These are phyloP conservation scores for Trematocara variabile DNA, from an alignment of 2,113 vertebrate genomes.

Conservation along the genomic window DNA sequence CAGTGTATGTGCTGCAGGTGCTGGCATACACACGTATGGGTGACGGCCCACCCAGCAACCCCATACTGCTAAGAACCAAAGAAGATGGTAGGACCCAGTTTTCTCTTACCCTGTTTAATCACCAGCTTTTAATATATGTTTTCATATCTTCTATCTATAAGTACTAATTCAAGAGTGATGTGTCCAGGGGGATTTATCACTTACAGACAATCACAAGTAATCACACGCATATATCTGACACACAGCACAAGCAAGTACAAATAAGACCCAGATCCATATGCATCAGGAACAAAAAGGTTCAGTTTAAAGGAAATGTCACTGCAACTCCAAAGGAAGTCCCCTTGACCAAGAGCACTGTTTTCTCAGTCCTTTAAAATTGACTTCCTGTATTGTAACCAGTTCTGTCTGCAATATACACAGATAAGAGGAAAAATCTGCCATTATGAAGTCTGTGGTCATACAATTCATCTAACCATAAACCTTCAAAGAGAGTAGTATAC, in stretches of 20 bases:
- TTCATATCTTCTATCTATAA: not conserved
- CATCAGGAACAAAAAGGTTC: not conserved
- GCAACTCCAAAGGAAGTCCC: not conserved
- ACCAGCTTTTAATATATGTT: not conserved
- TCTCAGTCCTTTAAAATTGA: not conserved
- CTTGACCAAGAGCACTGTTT: not conserved
- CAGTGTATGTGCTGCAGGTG: conserved; percentile 84
- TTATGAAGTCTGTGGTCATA: not conserved
- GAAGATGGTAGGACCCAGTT: conserved; percentile 81
- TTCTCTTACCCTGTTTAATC: not conserved
- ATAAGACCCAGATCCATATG: not conserved
- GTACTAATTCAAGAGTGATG: not conserved
- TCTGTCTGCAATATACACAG: not conserved
- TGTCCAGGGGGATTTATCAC: not conserved
- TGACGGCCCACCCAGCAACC: conserved; percentile 81
- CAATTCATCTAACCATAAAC: not conserved
- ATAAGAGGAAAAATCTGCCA: not conserved
- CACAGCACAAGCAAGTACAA: not conserved
- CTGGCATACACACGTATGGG: conserved; percentile 87
- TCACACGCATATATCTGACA: not conserved
- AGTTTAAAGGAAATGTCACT: not conserved
- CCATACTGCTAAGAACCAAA: conserved; percentile 79
- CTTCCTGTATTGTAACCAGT: not conserved
- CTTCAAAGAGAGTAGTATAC: not conserved
- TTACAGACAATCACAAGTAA: not conserved